Evolutionary conservation across 2,797 vertebrate species (phyloP), one percentile per base, ranked within the genome.

Genomic region (Selene dorsalis): DNA sequence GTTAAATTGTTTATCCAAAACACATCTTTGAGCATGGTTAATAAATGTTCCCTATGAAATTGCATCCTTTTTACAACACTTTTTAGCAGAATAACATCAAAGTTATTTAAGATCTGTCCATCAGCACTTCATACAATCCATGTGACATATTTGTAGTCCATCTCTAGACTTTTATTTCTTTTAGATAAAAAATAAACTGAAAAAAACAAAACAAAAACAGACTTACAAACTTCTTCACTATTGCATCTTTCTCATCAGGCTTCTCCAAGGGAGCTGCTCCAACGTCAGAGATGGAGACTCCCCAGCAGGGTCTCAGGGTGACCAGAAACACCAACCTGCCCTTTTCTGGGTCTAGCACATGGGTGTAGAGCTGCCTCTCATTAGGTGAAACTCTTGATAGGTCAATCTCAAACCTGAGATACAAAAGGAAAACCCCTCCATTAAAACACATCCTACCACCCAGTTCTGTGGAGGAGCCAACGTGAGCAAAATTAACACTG

Each of bases 271-370:
- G 93, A 83, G 96, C 95, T 28, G 94, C 88, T 30, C 95, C 95
- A 3, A 96, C 86, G 77, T 99, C 97, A 16, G 95, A 95, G 87
- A 98, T 84, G 2, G 97, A 97, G 43, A 97, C 96, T 12, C 97
- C 96, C 3, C 91, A 82, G 82, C 96, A 97, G 1, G 96, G 94
- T 18, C 84, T 93, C 4, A 96, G 91, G n/a, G 94, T 95, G 84
- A 98, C 89, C 89, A 97, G 74, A 90, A 98, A 88, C 41, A 97
- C 90, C 69, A 99, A 91, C 0, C 87, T 93, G 58, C 97, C 98
- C 26, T 91, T 95, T 52, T 95, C 96, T 0, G 88, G 91, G 41
- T 96, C 92, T 82, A 96, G 93, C 53, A 95, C 94, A 76, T 96
- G 86, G 0, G 95, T 96, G 90, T 96, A 92, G 83, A 96, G 93